These are phyloP conservation scores for Garra rufa DNA, from an alignment of 2,113 vertebrate species.

Conservation along the genomic window DNA sequence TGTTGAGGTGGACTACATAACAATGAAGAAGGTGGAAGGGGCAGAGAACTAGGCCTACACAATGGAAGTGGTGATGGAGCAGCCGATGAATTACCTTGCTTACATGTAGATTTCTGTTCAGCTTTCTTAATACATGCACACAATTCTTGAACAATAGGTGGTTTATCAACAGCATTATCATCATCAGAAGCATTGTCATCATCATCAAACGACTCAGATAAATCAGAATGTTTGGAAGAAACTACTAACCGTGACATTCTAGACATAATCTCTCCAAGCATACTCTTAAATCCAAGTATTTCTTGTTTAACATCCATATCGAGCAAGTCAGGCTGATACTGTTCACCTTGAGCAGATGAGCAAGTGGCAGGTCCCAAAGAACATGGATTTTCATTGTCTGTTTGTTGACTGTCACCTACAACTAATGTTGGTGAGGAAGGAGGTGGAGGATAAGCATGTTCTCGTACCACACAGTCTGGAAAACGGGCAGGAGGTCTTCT, in stretches of 20 bases:
- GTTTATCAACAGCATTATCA: not conserved
- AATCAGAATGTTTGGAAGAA: not conserved
- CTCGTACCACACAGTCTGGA: not conserved
- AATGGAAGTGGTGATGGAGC: not conserved
- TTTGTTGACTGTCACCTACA: not conserved
- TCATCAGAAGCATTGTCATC: not conserved
- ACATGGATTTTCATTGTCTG: not conserved
- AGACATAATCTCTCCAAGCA: not conserved
- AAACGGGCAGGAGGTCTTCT: not conserved
- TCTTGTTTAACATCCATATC: not conserved
- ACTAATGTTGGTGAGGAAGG: not conserved
- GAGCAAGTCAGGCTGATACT: not conserved
- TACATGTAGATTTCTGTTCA: not conserved
- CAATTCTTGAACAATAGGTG: not conserved
- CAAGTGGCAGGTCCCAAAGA: not conserved
- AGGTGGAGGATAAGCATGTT: not conserved
- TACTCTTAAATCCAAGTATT: no score
- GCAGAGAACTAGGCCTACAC: not conserved
- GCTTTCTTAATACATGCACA: not conserved
- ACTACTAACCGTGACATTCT: not conserved
- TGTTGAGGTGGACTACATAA: not conserved
- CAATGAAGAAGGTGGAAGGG: not conserved
- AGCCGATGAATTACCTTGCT: not conserved
- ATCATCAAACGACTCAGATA: not conserved
- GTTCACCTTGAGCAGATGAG: not conserved